These are phyloP conservation scores for Acestrorhynchus altus DNA, from an alignment of 2,797 vertebrate species.

Conservation along the genomic window DNA sequence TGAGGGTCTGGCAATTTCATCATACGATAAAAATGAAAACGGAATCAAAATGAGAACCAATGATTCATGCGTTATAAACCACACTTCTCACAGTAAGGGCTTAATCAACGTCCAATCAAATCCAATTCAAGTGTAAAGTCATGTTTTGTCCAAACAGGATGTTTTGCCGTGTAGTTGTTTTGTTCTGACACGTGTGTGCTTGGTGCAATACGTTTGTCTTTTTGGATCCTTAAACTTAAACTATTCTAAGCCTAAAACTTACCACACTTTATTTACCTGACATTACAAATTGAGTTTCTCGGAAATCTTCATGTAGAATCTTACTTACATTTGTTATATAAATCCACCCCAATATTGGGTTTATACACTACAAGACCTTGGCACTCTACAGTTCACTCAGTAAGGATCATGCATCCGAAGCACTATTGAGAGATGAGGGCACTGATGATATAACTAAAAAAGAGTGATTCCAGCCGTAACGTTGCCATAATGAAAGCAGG, in stretches of 20 bases:
- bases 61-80: background rate
- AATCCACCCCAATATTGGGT: too few relatives aligned
- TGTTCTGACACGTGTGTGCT: slow-evolving; percentile 29
- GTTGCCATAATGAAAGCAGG: slow-evolving; percentile 28
- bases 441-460: slow-evolving; percentile 1
- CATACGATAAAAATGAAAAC: too few relatives aligned
- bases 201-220: background rate
- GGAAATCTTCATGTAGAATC: too few relatives aligned
- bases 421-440: slow-evolving; percentile 10
- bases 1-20: too few relatives aligned
- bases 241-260: background rate
- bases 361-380: too few relatives aligned
- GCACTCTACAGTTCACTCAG: too few relatives aligned
- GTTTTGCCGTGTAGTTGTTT: too few relatives aligned
- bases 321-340: too few relatives aligned
- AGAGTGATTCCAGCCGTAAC: slow-evolving; percentile 9
- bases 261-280: too few relatives aligned
- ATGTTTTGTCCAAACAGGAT: too few relatives aligned
- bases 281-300: too few relatives aligned
- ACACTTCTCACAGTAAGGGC: background rate
- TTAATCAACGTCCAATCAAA: background rate
- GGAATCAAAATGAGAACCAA: too few relatives aligned
- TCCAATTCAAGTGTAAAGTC: background rate
- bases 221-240: background rate
- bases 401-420: background rate